Evolutionary conservation across 2,888 invertebrate species (phyloP).

Genomic region (Hanleya hanleyi): DNA sequence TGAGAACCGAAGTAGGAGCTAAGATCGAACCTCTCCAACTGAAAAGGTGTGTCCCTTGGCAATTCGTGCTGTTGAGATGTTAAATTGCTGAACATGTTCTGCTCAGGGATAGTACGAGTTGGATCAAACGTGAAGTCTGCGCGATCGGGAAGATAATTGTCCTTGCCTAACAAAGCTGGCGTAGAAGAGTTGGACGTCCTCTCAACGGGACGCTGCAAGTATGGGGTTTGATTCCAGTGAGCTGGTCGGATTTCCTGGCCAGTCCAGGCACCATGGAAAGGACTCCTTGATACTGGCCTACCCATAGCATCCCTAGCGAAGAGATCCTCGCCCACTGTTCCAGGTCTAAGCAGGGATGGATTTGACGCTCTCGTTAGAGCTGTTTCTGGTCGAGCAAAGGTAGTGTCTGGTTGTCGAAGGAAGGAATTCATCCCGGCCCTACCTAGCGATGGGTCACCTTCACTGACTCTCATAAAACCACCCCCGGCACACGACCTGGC

Average conservation of each 20-base stretch:
- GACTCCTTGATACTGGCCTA: slow-evolving; percentile 60
- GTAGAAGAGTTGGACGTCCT: slow-evolving; percentile 55
- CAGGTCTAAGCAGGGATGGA: slow-evolving; percentile 51
- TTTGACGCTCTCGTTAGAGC: slow-evolving; percentile 43
- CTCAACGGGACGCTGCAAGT: slow-evolving; percentile 52
- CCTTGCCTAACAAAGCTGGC: slow-evolving; percentile 57
- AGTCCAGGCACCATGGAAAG: slow-evolving; percentile 62
- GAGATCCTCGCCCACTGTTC: slow-evolving; percentile 59
- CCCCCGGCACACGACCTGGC: slow-evolving; percentile 30
- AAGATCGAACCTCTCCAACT: slow-evolving; percentile 61
- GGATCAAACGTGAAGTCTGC: slow-evolving; percentile 68
- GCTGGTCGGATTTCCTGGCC: slow-evolving; percentile 61
- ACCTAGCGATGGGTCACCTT: slow-evolving; percentile 62
- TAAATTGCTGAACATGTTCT: slow-evolving; percentile 61
- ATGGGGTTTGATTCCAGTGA: slow-evolving; percentile 61
- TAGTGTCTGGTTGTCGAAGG: slow-evolving; percentile 15
- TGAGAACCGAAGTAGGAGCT: slow-evolving; percentile 63
- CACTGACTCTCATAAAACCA: slow-evolving; percentile 57
- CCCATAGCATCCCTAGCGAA: slow-evolving; percentile 49
- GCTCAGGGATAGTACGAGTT: slow-evolving; percentile 53
- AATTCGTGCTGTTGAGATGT: slow-evolving; percentile 57
- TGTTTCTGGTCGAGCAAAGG: slow-evolving; percentile 57
- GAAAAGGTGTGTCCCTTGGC: slow-evolving; percentile 54
- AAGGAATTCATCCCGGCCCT: slow-evolving; percentile 39
- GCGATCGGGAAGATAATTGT: slow-evolving; percentile 55